Base-by-base conservation (phyloP, 2,797 vertebrate genomes). In the Pantherophis vulpinus region DNA sequence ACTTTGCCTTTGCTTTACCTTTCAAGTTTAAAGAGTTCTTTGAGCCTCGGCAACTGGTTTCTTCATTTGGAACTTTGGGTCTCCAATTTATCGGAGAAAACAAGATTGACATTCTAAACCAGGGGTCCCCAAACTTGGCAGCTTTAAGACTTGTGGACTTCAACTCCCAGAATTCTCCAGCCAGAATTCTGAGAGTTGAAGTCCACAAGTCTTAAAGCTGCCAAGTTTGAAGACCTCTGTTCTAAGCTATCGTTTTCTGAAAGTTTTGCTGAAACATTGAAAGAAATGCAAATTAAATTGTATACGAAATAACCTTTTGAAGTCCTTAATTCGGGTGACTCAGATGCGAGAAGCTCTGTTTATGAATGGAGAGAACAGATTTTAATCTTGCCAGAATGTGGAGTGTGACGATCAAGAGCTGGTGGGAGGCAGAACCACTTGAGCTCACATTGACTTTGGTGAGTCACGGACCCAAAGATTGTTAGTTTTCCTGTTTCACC, bases 391-490 rank as follows among this genome's bases (percentile, higher is more conserved):
- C 60, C 66, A 83, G 51, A 86, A 90, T 0, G 3, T 27, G 70
- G 32, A 83, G 58, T 55, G 47, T 37, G 55, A 54, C 79, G 86
- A 79, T 79, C 4, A 51, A 60, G n/a, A 58, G 56, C 10, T 29
- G 9, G 89, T 79, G 90, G 90, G 66, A 91, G 87, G 90, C 32
- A 83, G 9, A 83, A 11, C 47, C 20, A 42, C 89, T 63, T 91
- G 59, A 29, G 66, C 25, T 83, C 61, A n/a, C 29, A 88, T 89
- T 66, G 58, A 89, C 42, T 91, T 66, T 13, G 18, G 58, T 91
- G 93, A 91, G 47, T 93, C 93, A 29, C 8, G 79, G n/a, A 86
- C 94, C 93, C 55, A 92, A 55, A 79, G 66, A 95, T 27, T 13
- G 13, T 2, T 11, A 12, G 2, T n/a, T 96, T 90, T 83, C 20